phyloP scores from a whole-genome alignment of 2,797 vertebrate species.

The Malurus leucopterus region DNA sequence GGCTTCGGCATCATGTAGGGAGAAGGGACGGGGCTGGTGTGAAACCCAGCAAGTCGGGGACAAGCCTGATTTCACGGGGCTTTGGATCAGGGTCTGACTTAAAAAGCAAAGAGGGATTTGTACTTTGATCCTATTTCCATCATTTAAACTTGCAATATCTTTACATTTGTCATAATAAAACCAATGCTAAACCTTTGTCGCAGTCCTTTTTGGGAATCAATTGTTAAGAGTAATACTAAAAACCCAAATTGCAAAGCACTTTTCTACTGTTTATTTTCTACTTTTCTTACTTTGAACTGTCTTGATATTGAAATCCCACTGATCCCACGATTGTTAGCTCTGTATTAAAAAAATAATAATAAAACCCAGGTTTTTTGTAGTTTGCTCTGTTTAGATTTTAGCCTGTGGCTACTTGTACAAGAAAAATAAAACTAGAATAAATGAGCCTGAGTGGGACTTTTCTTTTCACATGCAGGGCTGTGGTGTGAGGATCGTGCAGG shows the following conservation, averaged over 20 bases:
- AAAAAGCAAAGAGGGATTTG: conserved; percentile 7
- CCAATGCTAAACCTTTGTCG: not conserved
- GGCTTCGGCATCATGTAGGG: accelerated
- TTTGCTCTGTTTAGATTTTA: conserved; percentile 78
- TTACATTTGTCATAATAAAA: not conserved
- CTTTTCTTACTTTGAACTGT: conserved; percentile 59
- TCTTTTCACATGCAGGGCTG: not conserved
- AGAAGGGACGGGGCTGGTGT: not conserved
- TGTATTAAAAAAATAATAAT: conserved; percentile 55
- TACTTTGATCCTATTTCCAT: not conserved
- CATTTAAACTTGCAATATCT: not conserved
- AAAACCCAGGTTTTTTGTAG: conserved; percentile 73
- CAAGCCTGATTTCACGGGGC: not conserved
- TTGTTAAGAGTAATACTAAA: conserved; percentile 31
- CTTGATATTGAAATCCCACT: conserved; percentile 63
- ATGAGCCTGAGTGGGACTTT: conserved; percentile 71
- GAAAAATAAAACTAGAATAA: conserved; percentile 75
- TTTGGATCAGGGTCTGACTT: not conserved
- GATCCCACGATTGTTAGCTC: conserved; percentile 68
- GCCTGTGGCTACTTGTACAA: conserved; percentile 84
- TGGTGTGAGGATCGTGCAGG: not conserved
- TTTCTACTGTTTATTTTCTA: conserved; percentile 58
- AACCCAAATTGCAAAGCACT: conserved; percentile 49
- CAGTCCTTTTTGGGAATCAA: not conserved
- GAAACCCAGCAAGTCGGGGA: accelerated